These are phyloP conservation scores for Pseudomugil tenellus DNA, from an alignment of 2,797 vertebrate species.

Conservation along the genomic window DNA sequence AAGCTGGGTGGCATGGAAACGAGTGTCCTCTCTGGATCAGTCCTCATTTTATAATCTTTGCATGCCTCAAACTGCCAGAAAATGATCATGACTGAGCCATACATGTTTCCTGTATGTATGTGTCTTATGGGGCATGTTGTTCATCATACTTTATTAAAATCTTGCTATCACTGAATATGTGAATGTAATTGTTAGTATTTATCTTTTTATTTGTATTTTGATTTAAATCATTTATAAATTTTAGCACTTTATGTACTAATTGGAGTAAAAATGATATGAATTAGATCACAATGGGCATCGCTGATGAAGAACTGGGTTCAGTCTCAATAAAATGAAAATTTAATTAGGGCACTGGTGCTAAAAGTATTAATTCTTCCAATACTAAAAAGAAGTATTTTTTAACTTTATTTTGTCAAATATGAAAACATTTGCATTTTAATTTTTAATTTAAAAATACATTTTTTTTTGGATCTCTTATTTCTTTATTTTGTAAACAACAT, in stretches of 20 bases:
- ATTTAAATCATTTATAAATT: background rate
- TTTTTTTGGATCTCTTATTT: background rate
- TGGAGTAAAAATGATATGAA: background rate
- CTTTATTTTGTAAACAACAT: background rate
- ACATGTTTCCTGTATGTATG: background rate
- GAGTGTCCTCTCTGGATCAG: constrained; percentile 76
- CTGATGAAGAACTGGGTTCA: background rate
- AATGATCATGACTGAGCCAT: background rate
- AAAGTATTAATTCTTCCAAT: background rate
- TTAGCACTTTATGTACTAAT: background rate
- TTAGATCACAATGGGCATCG: background rate
- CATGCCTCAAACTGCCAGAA: constrained; percentile 79
- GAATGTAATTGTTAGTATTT: background rate
- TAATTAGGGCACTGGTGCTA: background rate
- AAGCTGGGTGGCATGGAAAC: constrained; percentile 85
- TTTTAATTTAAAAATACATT: background rate
- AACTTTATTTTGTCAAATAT: background rate
- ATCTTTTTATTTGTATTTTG: background rate
- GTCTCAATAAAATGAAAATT: no score
- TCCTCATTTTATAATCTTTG: constrained; percentile 91
- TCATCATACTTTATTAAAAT: background rate
- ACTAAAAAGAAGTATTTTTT: background rate
- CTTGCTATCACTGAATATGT: background rate
- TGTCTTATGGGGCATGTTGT: background rate
- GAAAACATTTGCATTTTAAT: background rate